These are phyloP conservation scores for Trachelus tabidus DNA, from an alignment of 2,888 invertebrate genomes.

Conservation along the genomic window DNA sequence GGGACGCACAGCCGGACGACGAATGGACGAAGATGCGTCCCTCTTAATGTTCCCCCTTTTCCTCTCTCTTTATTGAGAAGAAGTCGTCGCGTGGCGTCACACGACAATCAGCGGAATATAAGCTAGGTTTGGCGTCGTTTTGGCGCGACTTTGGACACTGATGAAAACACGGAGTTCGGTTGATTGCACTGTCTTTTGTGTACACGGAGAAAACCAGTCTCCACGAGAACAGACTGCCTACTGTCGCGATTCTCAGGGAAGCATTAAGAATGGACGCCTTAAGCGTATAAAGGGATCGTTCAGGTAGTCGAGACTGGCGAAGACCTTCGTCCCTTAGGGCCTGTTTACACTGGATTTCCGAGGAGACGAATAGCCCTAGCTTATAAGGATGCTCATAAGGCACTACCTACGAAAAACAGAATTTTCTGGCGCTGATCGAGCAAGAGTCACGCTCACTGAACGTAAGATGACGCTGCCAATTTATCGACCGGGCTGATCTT, in stretches of 20 bases:
- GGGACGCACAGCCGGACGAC: constrained; percentile 1
- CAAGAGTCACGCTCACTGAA: background rate
- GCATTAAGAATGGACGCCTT: background rate
- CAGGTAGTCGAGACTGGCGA: background rate
- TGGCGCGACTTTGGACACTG: background rate
- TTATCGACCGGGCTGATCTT: background rate
- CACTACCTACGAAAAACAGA: background rate
- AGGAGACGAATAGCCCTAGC: background rate
- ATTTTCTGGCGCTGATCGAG: background rate
- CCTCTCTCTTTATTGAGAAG: background rate
- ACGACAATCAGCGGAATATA: background rate
- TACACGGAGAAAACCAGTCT: background rate
- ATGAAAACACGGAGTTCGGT: background rate
- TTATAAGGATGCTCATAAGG: background rate
- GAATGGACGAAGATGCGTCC: background rate
- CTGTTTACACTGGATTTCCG: background rate
- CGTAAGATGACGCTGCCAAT: background rate
- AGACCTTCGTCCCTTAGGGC: background rate
- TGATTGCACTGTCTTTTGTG: background rate
- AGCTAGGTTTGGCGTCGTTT: background rate
- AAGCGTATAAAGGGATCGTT: background rate
- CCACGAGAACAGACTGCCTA: background rate
- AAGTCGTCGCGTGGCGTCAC: background rate
- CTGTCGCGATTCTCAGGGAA: background rate
- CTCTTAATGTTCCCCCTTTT: background rate